A percentile compares a stretch with the other conserved stretches of the same genome.
Evolutionary conservation across 2,797 vertebrate species (phyloP).

Genomic region (Acipenser oxyrinchus): DNA sequence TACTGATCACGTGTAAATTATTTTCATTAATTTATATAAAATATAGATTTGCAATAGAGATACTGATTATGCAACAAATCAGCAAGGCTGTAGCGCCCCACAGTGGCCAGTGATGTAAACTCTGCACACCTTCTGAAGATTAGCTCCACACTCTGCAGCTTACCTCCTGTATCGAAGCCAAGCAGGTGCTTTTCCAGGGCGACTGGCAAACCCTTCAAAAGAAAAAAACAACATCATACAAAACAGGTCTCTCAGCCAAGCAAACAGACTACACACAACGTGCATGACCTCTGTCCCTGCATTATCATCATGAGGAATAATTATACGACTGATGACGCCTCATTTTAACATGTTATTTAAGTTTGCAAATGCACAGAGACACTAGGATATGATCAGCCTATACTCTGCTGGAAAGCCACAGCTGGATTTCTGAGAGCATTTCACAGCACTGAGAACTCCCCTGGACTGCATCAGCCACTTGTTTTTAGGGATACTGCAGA

Average conservation of each 20-base stretch:
- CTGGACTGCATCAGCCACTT: too few species aligned
- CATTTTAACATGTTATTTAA: neutral
- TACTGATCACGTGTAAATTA: too few species aligned
- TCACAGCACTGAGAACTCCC: too few species aligned
- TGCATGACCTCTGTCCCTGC: neutral
- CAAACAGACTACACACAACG: neutral
- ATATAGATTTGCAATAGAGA: too few species aligned
- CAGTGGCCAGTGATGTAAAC: neutral
- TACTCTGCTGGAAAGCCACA: neutral
- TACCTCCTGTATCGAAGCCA: slow-evolving; percentile 96
- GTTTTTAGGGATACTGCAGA: too few species aligned
- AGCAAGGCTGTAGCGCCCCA: too few species aligned
- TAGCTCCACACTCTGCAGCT: slow-evolving; percentile 29
- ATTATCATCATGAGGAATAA: too few species aligned
- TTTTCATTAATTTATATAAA: too few species aligned
- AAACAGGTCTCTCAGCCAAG: neutral
- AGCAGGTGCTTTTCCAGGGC: slow-evolving; percentile 85
- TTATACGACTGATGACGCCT: too few species aligned
- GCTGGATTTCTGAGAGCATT: too few species aligned
- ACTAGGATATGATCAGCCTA: neutral
- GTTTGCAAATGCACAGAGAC: neutral
- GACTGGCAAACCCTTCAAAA: slow-evolving; percentile 80
- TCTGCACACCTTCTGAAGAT: neutral
- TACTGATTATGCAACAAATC: too few species aligned
- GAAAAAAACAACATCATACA: neutral